phyloP scores from a whole-genome alignment of 2,797 vertebrate genomes.

The Channallabes apus region DNA sequence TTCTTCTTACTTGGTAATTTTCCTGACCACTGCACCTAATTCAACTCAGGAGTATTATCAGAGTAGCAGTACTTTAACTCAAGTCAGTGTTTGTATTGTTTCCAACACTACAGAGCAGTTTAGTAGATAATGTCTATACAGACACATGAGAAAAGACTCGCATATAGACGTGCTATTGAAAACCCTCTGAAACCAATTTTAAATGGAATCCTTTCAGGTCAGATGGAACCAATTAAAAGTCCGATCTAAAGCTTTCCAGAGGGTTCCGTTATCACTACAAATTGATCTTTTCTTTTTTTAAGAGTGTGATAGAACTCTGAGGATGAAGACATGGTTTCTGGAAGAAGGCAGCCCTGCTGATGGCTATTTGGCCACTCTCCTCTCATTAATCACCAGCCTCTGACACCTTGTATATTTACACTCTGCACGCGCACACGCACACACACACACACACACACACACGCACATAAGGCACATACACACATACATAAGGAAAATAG shows the following conservation, averaged over 20 bases:
- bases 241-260: slow-evolving; percentile 20
- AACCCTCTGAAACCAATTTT: slow-evolving; percentile 4
- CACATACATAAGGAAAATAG: not conserved
- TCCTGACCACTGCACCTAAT: not conserved
- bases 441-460: slow-evolving; percentile 13
- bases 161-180: not conserved
- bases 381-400: slow-evolving; percentile 59
- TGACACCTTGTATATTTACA: slow-evolving; percentile 59
- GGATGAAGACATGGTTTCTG: slow-evolving; percentile 30
- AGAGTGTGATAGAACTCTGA: not conserved
- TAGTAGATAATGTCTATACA: not conserved
- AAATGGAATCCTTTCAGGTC: slow-evolving; percentile 7
- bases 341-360: slow-evolving; percentile 59
- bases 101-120: not conserved
- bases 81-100: too few relatives aligned
- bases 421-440: slow-evolving; percentile 32
- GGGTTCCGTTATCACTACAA: slow-evolving; percentile 30
- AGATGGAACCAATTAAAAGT: slow-evolving; percentile 37
- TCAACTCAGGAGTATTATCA: not conserved
- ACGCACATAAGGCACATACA: slow-evolving; percentile 26
- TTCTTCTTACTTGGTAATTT: not conserved
- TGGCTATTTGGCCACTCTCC: slow-evolving; percentile 67
- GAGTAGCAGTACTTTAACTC: not conserved
- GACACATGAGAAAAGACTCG: not conserved
- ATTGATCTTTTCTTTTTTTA: slow-evolving; percentile 31